These are phyloP conservation scores for Phymastichus coffea DNA, from an alignment of 1,140 invertebrate species.

Conservation along the genomic window DNA sequence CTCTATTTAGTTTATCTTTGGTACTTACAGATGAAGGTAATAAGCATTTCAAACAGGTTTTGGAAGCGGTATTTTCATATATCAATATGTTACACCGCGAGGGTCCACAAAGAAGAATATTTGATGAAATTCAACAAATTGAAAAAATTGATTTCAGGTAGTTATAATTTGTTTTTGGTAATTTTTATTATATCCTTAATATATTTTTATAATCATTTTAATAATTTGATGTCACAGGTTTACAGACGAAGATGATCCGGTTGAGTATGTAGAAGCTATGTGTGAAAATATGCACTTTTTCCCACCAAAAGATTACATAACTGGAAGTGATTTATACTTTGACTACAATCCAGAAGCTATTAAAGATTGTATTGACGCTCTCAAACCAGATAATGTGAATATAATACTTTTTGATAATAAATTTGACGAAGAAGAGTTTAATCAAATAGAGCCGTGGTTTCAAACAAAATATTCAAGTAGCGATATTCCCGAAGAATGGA, in stretches of 20 bases:
- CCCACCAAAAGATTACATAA: slow-evolving; percentile 75
- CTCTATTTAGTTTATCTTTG: slow-evolving; percentile 74
- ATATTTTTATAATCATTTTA: slow-evolving; percentile 22
- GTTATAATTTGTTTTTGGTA: background rate
- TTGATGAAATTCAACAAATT: slow-evolving; percentile 70
- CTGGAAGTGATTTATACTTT: slow-evolving; percentile 71
- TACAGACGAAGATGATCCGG: slow-evolving; percentile 65
- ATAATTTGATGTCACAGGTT: too few species aligned
- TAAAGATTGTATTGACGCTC: slow-evolving; percentile 62
- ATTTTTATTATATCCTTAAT: slow-evolving; percentile 20
- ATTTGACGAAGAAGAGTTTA: slow-evolving; percentile 59
- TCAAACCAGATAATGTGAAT: slow-evolving; percentile 74
- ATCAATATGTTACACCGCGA: slow-evolving; percentile 67
- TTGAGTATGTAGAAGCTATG: slow-evolving; percentile 78
- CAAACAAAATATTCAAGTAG: slow-evolving; percentile 63
- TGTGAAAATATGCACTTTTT: slow-evolving; percentile 80
- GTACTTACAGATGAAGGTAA: slow-evolving; percentile 79
- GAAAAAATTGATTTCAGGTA: slow-evolving; percentile 67
- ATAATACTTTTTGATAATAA: slow-evolving; percentile 69
- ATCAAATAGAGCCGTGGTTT: slow-evolving; percentile 73
- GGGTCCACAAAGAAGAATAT: slow-evolving; percentile 69
- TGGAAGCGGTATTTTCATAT: slow-evolving; percentile 72
- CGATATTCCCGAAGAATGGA: slow-evolving; percentile 62
- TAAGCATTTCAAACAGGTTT: slow-evolving; percentile 67
- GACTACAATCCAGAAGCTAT: slow-evolving; percentile 79